phyloP scores from a whole-genome alignment of 1,140 invertebrate species.

The Pteromalus puparum region DNA sequence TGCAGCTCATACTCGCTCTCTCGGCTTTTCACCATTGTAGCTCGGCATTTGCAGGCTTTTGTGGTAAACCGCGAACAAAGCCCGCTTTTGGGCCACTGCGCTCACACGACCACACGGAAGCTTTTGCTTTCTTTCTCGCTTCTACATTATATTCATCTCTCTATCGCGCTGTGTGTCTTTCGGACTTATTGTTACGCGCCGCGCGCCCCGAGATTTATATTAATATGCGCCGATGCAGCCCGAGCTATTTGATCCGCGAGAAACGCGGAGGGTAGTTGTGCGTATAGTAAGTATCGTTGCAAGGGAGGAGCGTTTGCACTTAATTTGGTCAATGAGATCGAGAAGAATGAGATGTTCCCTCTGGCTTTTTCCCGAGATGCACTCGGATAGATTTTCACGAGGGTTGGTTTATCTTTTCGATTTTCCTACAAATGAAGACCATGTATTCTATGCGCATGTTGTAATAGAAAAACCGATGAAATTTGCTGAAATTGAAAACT shows the following conservation, averaged over 20 bases:
- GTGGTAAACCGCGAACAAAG: slow-evolving; percentile 70
- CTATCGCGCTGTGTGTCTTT: neutral
- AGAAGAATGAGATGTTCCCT: too few species aligned
- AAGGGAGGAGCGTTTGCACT: neutral
- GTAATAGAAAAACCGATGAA: too few species aligned
- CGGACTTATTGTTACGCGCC: neutral
- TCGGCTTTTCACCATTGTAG: slow-evolving; percentile 59
- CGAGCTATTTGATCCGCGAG: neutral
- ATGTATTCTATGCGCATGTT: neutral
- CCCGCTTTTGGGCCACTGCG: slow-evolving; percentile 10
- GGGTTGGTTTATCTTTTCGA: too few species aligned
- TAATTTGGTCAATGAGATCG: neutral
- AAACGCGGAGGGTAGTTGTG: neutral
- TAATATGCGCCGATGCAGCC: slow-evolving; percentile 21
- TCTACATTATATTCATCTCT: neutral
- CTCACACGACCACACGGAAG: slow-evolving; percentile 3
- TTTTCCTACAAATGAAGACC: neutral
- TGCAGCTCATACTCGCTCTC: neutral
- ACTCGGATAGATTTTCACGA: neutral
- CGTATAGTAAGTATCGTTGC: neutral
- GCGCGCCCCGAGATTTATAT: slow-evolving; percentile 32
- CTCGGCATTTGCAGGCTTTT: slow-evolving; percentile 71
- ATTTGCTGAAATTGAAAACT: too few species aligned
- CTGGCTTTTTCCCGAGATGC: too few species aligned
- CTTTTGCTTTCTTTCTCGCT: neutral